These are phyloP conservation scores for Ellobius talpinus DNA, from an alignment of 2,113 vertebrate species.

Conservation along the genomic window DNA sequence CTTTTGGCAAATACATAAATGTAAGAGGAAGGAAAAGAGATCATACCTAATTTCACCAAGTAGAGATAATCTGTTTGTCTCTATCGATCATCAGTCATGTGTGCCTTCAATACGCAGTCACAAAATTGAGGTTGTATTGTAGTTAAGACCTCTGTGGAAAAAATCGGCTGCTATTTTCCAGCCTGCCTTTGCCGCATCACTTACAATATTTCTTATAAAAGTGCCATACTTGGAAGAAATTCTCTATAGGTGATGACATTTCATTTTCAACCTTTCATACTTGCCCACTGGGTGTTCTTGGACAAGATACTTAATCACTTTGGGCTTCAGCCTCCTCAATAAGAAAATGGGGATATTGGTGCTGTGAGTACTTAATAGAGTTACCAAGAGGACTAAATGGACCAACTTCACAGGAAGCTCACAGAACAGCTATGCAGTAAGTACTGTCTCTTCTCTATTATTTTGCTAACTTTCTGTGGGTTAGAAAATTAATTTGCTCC, in stretches of 20 bases:
- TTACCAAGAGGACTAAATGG: neutral
- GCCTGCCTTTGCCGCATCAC: neutral
- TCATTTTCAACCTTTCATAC: conserved; percentile 3
- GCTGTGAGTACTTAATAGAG: neutral
- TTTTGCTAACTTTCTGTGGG: conserved; percentile 21
- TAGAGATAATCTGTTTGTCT: neutral
- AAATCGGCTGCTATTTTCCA: conserved; percentile 12
- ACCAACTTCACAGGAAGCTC: conserved; percentile 23
- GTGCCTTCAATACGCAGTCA: neutral
- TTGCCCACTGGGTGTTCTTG: conserved; percentile 3
- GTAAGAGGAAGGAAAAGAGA: neutral
- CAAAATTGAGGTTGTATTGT: neutral
- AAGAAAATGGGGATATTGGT: conserved; percentile 13
- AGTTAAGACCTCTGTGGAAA: neutral
- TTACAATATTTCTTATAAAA: conserved; percentile 44
- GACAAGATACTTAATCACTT: neutral
- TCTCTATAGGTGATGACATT: conserved; percentile 41
- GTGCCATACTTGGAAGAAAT: conserved; percentile 3
- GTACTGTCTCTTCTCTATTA: neutral
- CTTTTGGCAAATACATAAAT: conserved; percentile 56
- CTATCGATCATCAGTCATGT: neutral
- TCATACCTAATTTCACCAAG: conserved; percentile 9
- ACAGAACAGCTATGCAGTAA: neutral
- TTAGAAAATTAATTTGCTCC: conserved; percentile 21
- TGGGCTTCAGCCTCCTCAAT: neutral